These are phyloP conservation scores for Calliopsis andreniformis DNA, from an alignment of 1,140 invertebrate genomes.

Conservation along the genomic window DNA sequence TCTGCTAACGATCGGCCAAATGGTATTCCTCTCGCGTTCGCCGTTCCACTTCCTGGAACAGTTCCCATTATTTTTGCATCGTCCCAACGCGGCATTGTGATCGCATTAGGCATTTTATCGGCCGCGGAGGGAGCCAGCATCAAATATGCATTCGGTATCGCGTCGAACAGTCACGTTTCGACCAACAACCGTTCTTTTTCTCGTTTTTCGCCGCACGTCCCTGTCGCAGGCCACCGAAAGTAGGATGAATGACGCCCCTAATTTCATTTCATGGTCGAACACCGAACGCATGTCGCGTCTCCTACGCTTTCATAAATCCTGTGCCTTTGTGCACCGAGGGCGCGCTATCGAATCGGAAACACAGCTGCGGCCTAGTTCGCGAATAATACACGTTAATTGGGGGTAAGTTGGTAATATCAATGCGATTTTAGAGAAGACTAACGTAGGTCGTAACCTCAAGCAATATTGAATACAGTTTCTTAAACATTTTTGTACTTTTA, in stretches of 20 bases:
- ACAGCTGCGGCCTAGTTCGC: neutral
- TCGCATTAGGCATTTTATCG: slow-evolving; percentile 38
- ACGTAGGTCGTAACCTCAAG: neutral
- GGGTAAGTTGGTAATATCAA: slow-evolving; percentile 30
- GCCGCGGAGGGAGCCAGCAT: slow-evolving; percentile 1
- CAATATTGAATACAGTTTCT: too few relatives aligned
- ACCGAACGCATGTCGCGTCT: neutral
- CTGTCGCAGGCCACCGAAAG: slow-evolving; percentile 9
- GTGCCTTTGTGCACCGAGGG: neutral
- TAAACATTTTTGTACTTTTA: too few relatives aligned
- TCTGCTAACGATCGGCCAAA: neutral
- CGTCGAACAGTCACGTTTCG: slow-evolving; percentile 25
- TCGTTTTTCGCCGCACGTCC: slow-evolving; percentile 22
- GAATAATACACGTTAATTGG: slow-evolving; percentile 2
- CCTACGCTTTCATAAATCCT: slow-evolving; percentile 14
- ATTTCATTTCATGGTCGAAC: slow-evolving; percentile 15
- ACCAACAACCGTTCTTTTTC: slow-evolving; percentile 23
- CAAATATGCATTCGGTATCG: slow-evolving; percentile 27
- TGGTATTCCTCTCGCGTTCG: neutral
- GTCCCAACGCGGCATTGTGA: neutral
- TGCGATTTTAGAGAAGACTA: neutral
- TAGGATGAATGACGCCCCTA: slow-evolving; percentile 38
- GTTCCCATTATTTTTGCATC: slow-evolving; percentile 21
- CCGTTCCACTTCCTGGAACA: neutral
- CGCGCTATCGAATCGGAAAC: neutral